These are phyloP conservation scores for Leptopilina syphax DNA, from an alignment of 2,888 invertebrate genomes.

Conservation along the genomic window DNA sequence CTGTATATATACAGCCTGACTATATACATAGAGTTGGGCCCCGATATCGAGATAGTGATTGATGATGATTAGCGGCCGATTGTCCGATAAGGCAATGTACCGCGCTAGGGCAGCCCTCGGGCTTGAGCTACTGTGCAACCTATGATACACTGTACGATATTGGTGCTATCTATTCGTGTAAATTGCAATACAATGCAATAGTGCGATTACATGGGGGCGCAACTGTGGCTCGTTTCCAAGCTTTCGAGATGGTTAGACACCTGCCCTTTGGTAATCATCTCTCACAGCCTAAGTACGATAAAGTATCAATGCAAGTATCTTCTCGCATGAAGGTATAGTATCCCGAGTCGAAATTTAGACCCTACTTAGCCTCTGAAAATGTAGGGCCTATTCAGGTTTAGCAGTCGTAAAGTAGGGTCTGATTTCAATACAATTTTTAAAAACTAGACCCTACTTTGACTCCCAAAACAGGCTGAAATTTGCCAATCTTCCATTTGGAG, in stretches of 20 bases:
- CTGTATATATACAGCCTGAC: no score
- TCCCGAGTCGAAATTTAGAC: no score
- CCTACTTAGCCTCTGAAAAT: no score
- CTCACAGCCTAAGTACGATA: conserved; percentile 13
- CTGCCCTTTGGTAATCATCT: conserved; percentile 36
- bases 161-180: conserved; percentile 68
- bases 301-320: neutral
- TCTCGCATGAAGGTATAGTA: no score
- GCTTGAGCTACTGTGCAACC: conserved; percentile 52
- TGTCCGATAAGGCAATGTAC: conserved; percentile 74
- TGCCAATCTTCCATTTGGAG: no score
- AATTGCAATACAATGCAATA: conserved; percentile 68
- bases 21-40: conserved; percentile 51
- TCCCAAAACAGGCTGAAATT: no score
- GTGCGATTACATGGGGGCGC: conserved; percentile 63
- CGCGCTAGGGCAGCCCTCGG: conserved; percentile 61
- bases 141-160: conserved; percentile 71
- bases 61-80: conserved; percentile 76
- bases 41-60: conserved; percentile 72
- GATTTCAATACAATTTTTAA: no score
- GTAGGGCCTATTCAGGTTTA: no score
- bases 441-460: no score
- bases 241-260: conserved; percentile 38
- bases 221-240: conserved; percentile 22
- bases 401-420: no score